These are phyloP conservation scores for Eospalax fontanierii DNA, from an alignment of 2,797 vertebrate species.

Conservation along the genomic window DNA sequence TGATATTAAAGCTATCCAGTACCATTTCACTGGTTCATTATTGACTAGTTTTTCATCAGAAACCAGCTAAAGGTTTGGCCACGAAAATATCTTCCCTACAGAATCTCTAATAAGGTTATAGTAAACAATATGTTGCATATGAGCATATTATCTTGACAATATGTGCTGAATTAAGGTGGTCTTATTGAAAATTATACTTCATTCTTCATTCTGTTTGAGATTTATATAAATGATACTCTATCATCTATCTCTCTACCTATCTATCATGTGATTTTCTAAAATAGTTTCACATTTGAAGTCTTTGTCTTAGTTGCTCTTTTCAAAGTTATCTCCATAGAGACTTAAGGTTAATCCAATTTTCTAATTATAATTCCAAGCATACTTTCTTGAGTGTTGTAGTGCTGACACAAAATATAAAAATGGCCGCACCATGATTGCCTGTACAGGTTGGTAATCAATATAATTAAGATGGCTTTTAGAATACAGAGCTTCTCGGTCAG, in stretches of 20 bases:
- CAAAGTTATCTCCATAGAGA: background rate
- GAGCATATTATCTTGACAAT: constrained; percentile 17
- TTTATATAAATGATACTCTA: no score
- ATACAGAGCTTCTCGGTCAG: background rate
- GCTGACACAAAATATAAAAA: background rate
- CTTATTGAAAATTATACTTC: constrained; percentile 72
- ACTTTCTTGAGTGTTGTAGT: background rate
- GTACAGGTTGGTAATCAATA: background rate
- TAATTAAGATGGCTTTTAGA: background rate
- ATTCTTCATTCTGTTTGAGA: background rate
- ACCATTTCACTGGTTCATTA: no score
- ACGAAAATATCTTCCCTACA: constrained; percentile 61
- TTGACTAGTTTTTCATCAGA: constrained; percentile 61
- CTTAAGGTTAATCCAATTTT: background rate
- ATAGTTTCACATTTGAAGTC: background rate
- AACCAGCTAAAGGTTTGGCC: constrained; percentile 61
- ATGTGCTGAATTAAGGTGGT: constrained; percentile 61
- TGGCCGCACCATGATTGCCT: background rate
- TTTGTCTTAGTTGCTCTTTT: background rate
- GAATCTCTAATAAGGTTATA: constrained; percentile 81
- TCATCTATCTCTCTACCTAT: no score
- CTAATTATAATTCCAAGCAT: constrained; percentile 12
- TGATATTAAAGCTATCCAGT: no score
- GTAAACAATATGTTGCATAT: constrained; percentile 75
- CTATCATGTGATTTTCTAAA: background rate